phyloP scores from a whole-genome alignment of 2,888 invertebrate genomes.

The Psylliodes chrysocephalus region DNA sequence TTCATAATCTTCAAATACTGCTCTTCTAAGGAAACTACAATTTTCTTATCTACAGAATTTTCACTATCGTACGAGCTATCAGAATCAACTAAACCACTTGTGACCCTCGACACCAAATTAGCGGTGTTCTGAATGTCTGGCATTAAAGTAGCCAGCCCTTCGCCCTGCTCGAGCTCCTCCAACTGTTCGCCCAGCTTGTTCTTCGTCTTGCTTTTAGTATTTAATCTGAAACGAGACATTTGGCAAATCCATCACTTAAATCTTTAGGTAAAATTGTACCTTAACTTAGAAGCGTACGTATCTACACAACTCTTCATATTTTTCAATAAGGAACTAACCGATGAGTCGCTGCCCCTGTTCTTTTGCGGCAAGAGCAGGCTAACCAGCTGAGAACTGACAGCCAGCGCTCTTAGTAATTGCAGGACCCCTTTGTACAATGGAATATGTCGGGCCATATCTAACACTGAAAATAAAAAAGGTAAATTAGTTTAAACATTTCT shows the following conservation, averaged over 20 bases:
- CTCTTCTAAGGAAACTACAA: conserved; percentile 73
- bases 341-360: conserved; percentile 63
- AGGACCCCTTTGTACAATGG: conserved; percentile 90
- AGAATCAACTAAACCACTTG: conserved; percentile 59
- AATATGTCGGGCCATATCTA: conserved; percentile 97
- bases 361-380: conserved; percentile 73
- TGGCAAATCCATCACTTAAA: conserved; percentile 1
- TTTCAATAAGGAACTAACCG: conserved; percentile 80
- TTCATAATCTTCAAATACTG: conserved; percentile 90
- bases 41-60: conserved; percentile 64
- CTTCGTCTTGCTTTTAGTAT: conserved; percentile 55
- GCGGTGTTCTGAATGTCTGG: conserved; percentile 89
- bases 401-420: conserved; percentile 81
- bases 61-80: conserved; percentile 59
- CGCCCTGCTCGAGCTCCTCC: conserved; percentile 85
- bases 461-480: conserved; percentile 66
- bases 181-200: conserved; percentile 56
- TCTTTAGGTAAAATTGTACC: conserved; percentile 63
- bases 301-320: conserved; percentile 93
- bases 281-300: conserved; percentile 87
- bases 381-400: conserved; percentile 69
- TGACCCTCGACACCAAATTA: conserved; percentile 66
- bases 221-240: conserved; percentile 48
- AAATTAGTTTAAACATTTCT: no score
- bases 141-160: conserved; percentile 87